Evolutionary conservation across 92 coral and sea anemone species (phyloP).

Genomic region (Blastomussa wellsi): DNA sequence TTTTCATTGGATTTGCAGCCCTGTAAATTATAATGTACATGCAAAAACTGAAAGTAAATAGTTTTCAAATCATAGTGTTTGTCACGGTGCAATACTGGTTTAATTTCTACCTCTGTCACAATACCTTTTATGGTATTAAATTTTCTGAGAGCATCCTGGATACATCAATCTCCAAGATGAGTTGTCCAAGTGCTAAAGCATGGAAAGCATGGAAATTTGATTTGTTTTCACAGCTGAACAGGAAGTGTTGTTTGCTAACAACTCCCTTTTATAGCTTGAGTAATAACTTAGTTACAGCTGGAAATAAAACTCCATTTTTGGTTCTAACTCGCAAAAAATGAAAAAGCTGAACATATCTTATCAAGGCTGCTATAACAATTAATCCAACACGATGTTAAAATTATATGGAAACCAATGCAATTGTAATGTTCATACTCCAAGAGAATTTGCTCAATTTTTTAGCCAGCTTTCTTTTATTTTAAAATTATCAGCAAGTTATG

Average conservation of each 20-base stretch:
- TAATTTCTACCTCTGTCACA: no score
- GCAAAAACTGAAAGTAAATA: no score
- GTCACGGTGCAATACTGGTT: no score
- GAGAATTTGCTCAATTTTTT: no score
- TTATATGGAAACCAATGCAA: no score
- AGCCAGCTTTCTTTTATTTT: no score
- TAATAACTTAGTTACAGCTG: no score
- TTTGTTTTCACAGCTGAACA: not conserved
- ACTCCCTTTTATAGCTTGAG: not conserved
- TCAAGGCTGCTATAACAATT: not conserved
- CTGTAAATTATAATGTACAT: no score
- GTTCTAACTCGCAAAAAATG: not conserved
- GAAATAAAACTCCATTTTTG: not conserved
- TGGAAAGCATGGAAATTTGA: not conserved
- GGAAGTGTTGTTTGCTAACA: not conserved
- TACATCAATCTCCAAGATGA: not conserved
- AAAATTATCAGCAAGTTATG: no score
- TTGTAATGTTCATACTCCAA: no score
- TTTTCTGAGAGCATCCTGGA: not conserved
- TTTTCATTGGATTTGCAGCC: no score
- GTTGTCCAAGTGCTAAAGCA: not conserved
- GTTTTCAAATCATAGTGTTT: no score
- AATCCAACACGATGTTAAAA: not conserved
- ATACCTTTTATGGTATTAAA: not conserved
- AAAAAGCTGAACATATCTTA: not conserved